Evolutionary conservation across 2,113 vertebrate genomes (phyloP), one percentile per base, ranked within the genome.

Genomic region (Sorex fumeus): DNA sequence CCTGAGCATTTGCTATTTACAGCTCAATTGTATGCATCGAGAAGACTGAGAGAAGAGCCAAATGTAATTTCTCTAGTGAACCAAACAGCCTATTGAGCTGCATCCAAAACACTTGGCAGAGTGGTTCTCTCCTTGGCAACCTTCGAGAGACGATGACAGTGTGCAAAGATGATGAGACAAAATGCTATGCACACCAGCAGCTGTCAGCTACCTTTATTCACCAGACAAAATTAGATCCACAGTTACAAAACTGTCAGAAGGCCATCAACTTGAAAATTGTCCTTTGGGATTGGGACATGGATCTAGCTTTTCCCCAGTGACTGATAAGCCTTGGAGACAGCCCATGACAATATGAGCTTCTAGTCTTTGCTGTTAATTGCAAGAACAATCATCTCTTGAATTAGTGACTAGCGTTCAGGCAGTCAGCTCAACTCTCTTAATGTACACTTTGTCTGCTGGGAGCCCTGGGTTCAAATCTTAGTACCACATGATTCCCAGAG

Each of bases 1-100:
- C 18, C 50, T 83, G 77, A 19, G 53, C 43, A 43, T 45, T 62
- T 45, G 60, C 91, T 91, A 62, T 93, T 81, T 89, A 89, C 43
- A 81, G 67, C 69, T 91, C 80, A 80, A 15, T 30, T 60, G 76
- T 36, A 60, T 88, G 34, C n/a, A 47, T 3, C 71, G 43, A 87
- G 92, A 78, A 60, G 45, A 84, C 21, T 76, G 27, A 75, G 76
- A 74, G 40, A 74, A 19, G 30, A 91, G 77, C 34, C 84, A 79
- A 70, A 69, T 53, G 70, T 85, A 90, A 69, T 53, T 50, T 71
- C 50, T 79, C 28, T 72, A 53, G 36, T 76, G 47, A 94, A 84
- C 43, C 27, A 80, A 57, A 81, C 70, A 80, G 28, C 16, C 36
- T 62, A 21, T 2, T 75, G 90, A 90, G 60, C n/a, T 74, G 9